Evolutionary conservation across 2,888 invertebrate species (phyloP), one percentile per base, ranked within the genome.

Genomic region (Schrankia costaestrigalis): DNA sequence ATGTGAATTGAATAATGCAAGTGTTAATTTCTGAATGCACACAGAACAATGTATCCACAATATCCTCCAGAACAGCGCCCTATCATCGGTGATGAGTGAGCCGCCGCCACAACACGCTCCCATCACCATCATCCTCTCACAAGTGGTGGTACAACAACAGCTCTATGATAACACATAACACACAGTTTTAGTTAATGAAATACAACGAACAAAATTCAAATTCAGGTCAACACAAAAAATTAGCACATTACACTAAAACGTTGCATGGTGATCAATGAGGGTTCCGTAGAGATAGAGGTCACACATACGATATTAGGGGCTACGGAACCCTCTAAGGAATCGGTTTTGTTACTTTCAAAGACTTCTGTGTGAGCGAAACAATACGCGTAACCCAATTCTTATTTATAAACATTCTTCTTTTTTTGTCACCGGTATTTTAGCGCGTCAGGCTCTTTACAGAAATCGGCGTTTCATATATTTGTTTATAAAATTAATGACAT

Each of bases 141-240:
- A 44, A 55, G 63, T 69, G 67, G 69, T 66, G 67, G 68, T 74
- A 69, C 76, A 79, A 82, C 82, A 83, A 79, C 70, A 85, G 82
- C 82, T 78, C 79, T 84, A 83, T 79, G 70, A 81, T 84, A 85
- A 86, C 83, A 86, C 76, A 85, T 70, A 81, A 86, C 86, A 87
- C 83, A 87, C 83, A 86, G 73, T 78, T 84, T 84, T 79, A 84
- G 85, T 85, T 77, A 69, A 71, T 72, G 71, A 85, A 81, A 78
- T 81, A 79, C 85, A 87, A 86, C 82, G 83, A 86, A 85, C 83
- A 86, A 84, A 85, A 84, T 77, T 71, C 81, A 86, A 85, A 85
- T 80, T 82, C 83, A 86, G 79, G 75, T 83, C 79, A 84, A 68
- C 66, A 68, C 56, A 60, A 56, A 54, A 25, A 82, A 80, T 85